These are phyloP conservation scores for Vidua macroura DNA, from an alignment of 2,113 vertebrate species.

Conservation along the genomic window DNA sequence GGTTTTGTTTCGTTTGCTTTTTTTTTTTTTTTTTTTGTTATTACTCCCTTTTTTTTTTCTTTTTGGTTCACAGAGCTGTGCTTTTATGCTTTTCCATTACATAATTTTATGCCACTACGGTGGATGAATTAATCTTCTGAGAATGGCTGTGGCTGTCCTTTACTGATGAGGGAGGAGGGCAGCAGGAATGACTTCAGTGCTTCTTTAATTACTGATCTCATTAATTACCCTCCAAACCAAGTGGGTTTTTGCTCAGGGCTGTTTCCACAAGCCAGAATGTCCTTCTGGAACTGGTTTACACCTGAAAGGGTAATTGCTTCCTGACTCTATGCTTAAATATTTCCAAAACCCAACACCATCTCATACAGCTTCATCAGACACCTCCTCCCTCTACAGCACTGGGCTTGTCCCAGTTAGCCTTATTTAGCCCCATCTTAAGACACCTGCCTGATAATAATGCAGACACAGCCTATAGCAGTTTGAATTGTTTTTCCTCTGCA, in stretches of 20 bases:
- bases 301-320: conserved; percentile 52
- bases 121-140: not conserved
- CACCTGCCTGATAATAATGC: not conserved
- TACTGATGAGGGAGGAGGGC: not conserved
- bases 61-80: not conserved
- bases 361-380: not conserved
- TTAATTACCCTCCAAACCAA: conserved; percentile 46
- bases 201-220: conserved; percentile 39
- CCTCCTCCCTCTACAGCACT: not conserved
- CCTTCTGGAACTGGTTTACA: conserved; percentile 44
- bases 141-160: not conserved
- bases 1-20: not conserved
- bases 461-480: not conserved
- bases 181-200: conserved; percentile 14
- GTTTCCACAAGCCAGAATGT: conserved; percentile 28
- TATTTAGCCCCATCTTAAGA: not conserved
- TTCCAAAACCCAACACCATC: not conserved
- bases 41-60: not conserved
- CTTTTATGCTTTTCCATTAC: not conserved
- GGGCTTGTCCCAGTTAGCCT: not conserved
- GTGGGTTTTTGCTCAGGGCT: not conserved
- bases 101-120: not conserved
- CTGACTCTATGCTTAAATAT: not conserved
- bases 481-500: not conserved
- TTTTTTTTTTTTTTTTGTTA: not conserved